Conservation (phyloP, 2,797 vertebrate species). For the Sebastes iracundus region DNA sequence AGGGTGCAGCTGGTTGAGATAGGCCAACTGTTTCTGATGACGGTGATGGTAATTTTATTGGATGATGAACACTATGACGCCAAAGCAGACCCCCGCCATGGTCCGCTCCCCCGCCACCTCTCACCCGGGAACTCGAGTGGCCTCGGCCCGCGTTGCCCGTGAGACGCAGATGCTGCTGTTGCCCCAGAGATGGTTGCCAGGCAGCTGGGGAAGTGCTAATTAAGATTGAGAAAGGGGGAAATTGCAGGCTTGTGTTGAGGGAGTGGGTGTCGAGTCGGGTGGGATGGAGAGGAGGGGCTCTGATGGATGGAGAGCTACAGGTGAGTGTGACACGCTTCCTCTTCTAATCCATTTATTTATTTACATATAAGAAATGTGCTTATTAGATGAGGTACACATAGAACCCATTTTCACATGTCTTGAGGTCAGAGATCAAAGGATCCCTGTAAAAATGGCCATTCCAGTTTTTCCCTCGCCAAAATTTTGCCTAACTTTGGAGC, state of each 20-base stretch:
- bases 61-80: conserved; percentile 16
- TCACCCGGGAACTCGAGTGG: neutral
- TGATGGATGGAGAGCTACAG: neutral
- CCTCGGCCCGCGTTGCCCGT: neutral
- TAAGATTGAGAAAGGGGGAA: conserved; percentile 43
- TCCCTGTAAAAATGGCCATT: too few species aligned
- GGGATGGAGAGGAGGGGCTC: neutral
- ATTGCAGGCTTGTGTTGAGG: conserved; percentile 30
- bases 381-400: neutral
- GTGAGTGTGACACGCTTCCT: neutral
- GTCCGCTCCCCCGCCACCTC: neutral
- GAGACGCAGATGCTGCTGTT: conserved; percentile 65
- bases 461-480: too few species aligned
- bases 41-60: conserved; percentile 43
- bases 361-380: neutral
- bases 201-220: conserved; percentile 67
- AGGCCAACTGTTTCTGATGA: conserved; percentile 35
- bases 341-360: neutral
- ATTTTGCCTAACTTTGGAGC: too few species aligned
- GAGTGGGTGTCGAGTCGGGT: neutral
- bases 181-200: conserved; percentile 71
- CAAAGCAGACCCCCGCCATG: neutral
- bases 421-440: too few species aligned
- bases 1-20: conserved; percentile 40
- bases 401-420: too few species aligned